These are phyloP conservation scores for Haliclystus octoradiatus DNA, from an alignment of 30 jellyfish, hydroid and myxozoan genomes.

Conservation along the genomic window DNA sequence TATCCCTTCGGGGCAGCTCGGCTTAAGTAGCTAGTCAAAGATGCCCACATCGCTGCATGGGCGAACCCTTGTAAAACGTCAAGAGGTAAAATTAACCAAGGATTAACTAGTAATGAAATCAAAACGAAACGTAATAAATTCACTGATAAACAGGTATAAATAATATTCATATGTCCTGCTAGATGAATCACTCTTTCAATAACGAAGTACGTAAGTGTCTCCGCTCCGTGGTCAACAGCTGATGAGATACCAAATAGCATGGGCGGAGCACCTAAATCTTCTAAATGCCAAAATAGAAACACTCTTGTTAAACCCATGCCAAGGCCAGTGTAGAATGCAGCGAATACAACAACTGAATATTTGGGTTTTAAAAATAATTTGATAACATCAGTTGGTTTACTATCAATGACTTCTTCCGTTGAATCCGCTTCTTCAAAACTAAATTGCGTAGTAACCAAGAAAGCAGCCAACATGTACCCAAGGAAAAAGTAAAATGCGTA, in stretches of 20 bases:
- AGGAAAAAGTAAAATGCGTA: constrained; percentile 82
- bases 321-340: constrained; percentile 98
- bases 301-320: constrained; percentile 99
- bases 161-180: constrained; percentile 85
- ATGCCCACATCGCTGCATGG: constrained; percentile 99
- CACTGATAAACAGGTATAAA: constrained; percentile 70
- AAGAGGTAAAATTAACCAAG: constrained; percentile 95
- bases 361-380: constrained; percentile 48
- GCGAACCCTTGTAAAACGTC: constrained; percentile 97
- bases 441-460: constrained; percentile 61
- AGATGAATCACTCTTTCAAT: constrained; percentile 55
- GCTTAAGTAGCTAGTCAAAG: constrained; percentile 91
- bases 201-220: constrained; percentile 82
- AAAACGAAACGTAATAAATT: constrained; percentile 71
- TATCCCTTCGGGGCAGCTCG: constrained; percentile 98
- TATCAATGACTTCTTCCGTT: constrained; percentile 32
- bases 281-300: constrained; percentile 93
- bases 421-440: constrained; percentile 48
- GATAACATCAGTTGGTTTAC: constrained; percentile 74
- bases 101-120: constrained; percentile 71
- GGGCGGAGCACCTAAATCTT: constrained; percentile 99
- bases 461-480: constrained; percentile 81
- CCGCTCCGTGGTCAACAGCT: constrained; percentile 92
- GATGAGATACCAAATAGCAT: constrained; percentile 92
- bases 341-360: constrained; percentile 54